A percentile compares a stretch with the other conserved stretches of the same genome.
Evolutionary conservation across 2,888 invertebrate genomes (phyloP).

Genomic region (Nemapogon koenigi): DNA sequence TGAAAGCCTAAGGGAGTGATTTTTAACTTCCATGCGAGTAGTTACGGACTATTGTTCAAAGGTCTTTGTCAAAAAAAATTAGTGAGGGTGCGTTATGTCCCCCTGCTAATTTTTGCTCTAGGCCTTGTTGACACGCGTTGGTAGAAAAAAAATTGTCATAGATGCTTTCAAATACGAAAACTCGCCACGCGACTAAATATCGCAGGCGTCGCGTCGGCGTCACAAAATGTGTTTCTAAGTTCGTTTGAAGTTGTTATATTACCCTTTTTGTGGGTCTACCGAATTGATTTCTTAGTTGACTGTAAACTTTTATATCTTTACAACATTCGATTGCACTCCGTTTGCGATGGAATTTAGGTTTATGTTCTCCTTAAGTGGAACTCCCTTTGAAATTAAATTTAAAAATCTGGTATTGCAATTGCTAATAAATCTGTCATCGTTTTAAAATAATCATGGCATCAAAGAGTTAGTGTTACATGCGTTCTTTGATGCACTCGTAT

Average conservation of each 20-base stretch:
- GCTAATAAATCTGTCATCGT: slow-evolving; percentile 15
- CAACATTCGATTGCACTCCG: slow-evolving; percentile 34
- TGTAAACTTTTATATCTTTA: slow-evolving; percentile 24
- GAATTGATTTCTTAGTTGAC: slow-evolving; percentile 35
- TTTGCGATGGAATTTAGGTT: slow-evolving; percentile 30
- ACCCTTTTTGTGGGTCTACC: slow-evolving; percentile 26
- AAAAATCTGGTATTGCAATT: slow-evolving; percentile 15
- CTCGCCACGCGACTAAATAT: slow-evolving; percentile 29
- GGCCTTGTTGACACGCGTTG: slow-evolving; percentile 61
- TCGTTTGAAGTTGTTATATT: slow-evolving; percentile 29
- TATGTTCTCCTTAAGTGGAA: slow-evolving; percentile 30
- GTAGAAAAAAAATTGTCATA: slow-evolving; percentile 48
- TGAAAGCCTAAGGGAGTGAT: slow-evolving; percentile 34
- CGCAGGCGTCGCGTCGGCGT: slow-evolving; percentile 9
- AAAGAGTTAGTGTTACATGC: slow-evolving; percentile 16
- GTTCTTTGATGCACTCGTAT: no score
- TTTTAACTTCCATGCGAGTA: slow-evolving; percentile 53
- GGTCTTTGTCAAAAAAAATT: slow-evolving; percentile 52
- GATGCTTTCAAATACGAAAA: slow-evolving; percentile 47
- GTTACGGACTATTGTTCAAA: slow-evolving; percentile 57
- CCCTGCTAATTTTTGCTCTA: slow-evolving; percentile 59
- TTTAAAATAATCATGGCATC: slow-evolving; percentile 17
- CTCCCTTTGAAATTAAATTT: slow-evolving; percentile 22
- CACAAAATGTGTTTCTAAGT: slow-evolving; percentile 13
- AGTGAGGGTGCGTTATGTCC: slow-evolving; percentile 50